Evolutionary conservation across 2,888 invertebrate species (phyloP), one percentile per base, ranked within the genome.

Genomic region (Xestia rhomboidea): DNA sequence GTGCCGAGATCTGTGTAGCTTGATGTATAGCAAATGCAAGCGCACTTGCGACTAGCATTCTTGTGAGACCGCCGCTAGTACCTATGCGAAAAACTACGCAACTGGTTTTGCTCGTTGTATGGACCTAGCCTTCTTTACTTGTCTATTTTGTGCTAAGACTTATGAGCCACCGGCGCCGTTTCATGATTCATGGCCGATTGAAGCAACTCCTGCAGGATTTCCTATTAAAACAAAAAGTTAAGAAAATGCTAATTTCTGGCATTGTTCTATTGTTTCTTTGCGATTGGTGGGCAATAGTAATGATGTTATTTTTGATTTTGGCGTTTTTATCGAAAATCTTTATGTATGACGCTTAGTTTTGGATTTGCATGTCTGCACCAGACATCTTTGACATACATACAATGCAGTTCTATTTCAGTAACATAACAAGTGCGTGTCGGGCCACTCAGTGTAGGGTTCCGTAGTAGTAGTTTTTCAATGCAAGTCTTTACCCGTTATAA

Each of bases 241-340:
- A 57, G 76, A 81, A 85, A 84, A 89, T 88, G 88, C 71, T 74
- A 87, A 88, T 90, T 85, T 89, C 71, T 38, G 41, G 69, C 79
- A 88, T 88, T 88, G 87, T 90, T 84, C 86, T 85, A 90, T 90
- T 90, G 90, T 90, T 70, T 73, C 21, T 41, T 13, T 5, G 79
- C 69, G 86, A 81, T 83, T 83, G 84, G 87, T 83, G 79, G 68
- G 46, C 79, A 86, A 89, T 89, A 82, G 74, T 80, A 86, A 89
- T 87, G 73, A 81, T 68, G 74, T 74, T 81, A 66, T 82, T 81
- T 80, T 83, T 13, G 76, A 71, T 79, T 87, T 84, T 79, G 76
- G 73, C 62, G 44, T 72, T 85, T 83, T 81, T 30, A 67, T 68
- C 38, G 27, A 72, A 88, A 84, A 82, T 77, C 41, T 77, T 73